These are phyloP conservation scores for Cheilosia impressa DNA, from an alignment of 2,888 invertebrate genomes.

Conservation along the genomic window DNA sequence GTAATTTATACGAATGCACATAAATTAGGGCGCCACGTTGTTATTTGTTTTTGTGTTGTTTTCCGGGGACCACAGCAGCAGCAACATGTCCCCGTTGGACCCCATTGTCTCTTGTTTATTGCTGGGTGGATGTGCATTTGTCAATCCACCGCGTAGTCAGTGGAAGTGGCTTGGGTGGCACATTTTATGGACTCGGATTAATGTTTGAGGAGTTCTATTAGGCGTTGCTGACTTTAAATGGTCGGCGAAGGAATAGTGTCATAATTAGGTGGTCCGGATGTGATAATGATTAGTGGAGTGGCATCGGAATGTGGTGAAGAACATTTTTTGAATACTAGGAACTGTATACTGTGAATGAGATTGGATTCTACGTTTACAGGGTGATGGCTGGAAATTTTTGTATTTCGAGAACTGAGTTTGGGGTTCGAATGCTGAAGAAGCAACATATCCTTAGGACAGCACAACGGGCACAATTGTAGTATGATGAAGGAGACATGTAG, in stretches of 20 bases:
- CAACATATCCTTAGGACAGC: too few species aligned
- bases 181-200: conserved; percentile 61
- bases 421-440: too few species aligned
- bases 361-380: too few species aligned
- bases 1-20: conserved; percentile 70
- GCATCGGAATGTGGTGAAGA: background rate
- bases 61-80: conserved; percentile 45
- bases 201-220: conserved; percentile 71
- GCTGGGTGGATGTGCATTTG: conserved; percentile 71
- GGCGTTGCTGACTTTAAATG: conserved; percentile 70
- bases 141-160: conserved; percentile 48
- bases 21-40: conserved; percentile 75
- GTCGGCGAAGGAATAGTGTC: conserved; percentile 68
- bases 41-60: conserved; percentile 73
- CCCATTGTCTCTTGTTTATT: conserved; percentile 72
- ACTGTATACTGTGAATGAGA: too few species aligned
- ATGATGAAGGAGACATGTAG: too few species aligned
- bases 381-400: too few species aligned
- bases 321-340: conserved; percentile 9
- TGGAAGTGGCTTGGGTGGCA: conserved; percentile 66
- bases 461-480: too few species aligned
- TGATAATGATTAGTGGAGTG: conserved; percentile 70
- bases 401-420: too few species aligned
- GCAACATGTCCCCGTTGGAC: conserved; percentile 59
- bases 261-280: conserved; percentile 76